Evolutionary conservation across 1,140 invertebrate genomes (phyloP), one percentile per base, ranked within the genome.

Genomic region (Lasioglossum baleicum): DNA sequence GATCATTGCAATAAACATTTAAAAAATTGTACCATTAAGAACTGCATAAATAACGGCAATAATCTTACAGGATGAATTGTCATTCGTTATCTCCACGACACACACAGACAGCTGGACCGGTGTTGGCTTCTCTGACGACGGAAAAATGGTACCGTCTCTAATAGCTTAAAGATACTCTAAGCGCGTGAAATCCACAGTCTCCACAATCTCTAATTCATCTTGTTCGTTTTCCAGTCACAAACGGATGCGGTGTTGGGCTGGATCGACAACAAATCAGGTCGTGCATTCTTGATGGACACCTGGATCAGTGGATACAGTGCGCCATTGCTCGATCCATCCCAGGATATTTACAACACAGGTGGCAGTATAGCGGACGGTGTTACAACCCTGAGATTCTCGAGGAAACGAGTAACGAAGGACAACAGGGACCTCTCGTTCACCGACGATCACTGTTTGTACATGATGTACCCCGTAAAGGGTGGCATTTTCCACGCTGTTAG

Each of bases 21-120:
- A 15, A 5, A 35, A 7, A 6, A 48, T 48, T 15, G 6, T 2
- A 48, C 20, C 1, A 2, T 6, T 67, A 15, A 11, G 7, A n/a
- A 67, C 7, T 7, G 10, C 6, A 7, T 13, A 0, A 56, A 31
- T 3, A 31, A 40, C 26, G 17, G 56, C 13, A 10, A 56, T 72
- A 61, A 70, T 64, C 75, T 74, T 86, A 10, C 95, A 95, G 86
- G 97, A 98, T 90, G 94, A 96, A 35, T 96, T 99, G 67, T 94
- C 94, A 40, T 99, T 99, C 92, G 97, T 96, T 4, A 96, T 99
- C n/a, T 94, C 95, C 22, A 98, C 97, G 0, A 96, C 95, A 15
- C 94, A 98, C 80, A 95, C 94, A 0, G 95, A 98, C 78, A 94
- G 95, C 17, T 99, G 98, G 98, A 98, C 98, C 4, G 98, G 98